Percentiles rank a stretch among this genome's conserved stretches.
phyloP scores from a whole-genome alignment of 2,888 invertebrate genomes.

The Calameuta pallipes region DNA sequence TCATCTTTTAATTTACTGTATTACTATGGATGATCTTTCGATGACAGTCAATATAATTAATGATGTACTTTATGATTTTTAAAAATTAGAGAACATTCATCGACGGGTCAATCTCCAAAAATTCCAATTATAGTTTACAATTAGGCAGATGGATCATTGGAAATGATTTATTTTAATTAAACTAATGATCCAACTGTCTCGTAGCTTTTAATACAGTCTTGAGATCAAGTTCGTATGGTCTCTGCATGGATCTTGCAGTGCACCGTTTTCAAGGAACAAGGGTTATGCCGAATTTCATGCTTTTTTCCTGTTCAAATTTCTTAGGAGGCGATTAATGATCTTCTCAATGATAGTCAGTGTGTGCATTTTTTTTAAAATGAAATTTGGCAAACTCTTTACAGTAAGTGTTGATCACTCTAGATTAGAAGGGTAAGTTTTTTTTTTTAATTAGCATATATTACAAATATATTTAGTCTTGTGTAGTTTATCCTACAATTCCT shows the following conservation, averaged over 20 bases:
- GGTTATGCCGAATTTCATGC: background rate
- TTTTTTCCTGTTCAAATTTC: background rate
- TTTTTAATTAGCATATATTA: background rate
- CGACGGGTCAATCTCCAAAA: background rate
- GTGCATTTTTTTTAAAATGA: background rate
- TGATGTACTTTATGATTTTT: background rate
- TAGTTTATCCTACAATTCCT: background rate
- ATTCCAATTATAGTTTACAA: background rate
- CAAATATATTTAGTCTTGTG: background rate
- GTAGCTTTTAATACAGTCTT: background rate
- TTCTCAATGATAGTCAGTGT: background rate
- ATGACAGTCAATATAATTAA: background rate
- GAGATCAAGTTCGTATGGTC: background rate
- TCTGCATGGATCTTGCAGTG: background rate
- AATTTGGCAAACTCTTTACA: background rate
- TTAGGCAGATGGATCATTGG: background rate
- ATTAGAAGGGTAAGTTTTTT: conserved; percentile 1
- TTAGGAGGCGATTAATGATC: background rate
- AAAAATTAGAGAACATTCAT: background rate
- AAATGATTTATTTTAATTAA: background rate
- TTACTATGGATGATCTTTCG: background rate
- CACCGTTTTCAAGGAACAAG: background rate
- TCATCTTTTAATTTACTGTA: background rate
- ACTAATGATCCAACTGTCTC: background rate
- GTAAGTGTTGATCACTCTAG: conserved; percentile 3